Conservation (phyloP, 2,113 vertebrate species). For the Nicator chloris region DNA sequence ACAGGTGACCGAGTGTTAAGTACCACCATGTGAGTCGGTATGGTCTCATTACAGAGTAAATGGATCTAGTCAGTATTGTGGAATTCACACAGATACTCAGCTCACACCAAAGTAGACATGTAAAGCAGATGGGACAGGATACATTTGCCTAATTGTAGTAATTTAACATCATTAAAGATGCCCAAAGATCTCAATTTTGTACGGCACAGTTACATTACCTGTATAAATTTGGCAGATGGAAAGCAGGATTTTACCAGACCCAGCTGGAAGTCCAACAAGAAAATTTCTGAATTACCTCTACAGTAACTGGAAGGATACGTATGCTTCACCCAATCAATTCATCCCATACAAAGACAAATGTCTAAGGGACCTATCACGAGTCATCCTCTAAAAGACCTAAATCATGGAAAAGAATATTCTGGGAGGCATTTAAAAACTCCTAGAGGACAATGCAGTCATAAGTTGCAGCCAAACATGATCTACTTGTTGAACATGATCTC, state of each 20-base stretch:
- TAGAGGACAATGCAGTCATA: neutral
- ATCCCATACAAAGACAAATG: neutral
- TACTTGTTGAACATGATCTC: neutral
- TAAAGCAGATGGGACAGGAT: neutral
- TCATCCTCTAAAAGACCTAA: neutral
- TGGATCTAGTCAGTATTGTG: neutral
- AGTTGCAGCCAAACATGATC: accelerated
- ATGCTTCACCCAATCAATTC: neutral
- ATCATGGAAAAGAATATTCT: neutral
- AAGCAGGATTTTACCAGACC: neutral
- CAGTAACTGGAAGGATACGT: neutral
- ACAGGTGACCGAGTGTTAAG: neutral
- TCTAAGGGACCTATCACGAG: neutral
- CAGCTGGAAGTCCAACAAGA: neutral
- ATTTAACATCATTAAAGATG: neutral
- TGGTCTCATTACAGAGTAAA: neutral
- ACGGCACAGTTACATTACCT: neutral
- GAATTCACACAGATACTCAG: neutral
- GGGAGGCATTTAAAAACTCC: neutral
- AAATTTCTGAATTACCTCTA: neutral
- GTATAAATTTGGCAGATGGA: neutral
- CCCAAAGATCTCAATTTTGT: neutral
- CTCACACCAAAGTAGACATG: neutral
- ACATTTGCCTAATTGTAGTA: neutral
- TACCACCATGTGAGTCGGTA: neutral